A percentile compares a stretch with the other conserved stretches of the same genome.
These are phyloP conservation scores for Drosophila novamexicana DNA, from an alignment of 1,140 invertebrate species.

Conservation along the genomic window DNA sequence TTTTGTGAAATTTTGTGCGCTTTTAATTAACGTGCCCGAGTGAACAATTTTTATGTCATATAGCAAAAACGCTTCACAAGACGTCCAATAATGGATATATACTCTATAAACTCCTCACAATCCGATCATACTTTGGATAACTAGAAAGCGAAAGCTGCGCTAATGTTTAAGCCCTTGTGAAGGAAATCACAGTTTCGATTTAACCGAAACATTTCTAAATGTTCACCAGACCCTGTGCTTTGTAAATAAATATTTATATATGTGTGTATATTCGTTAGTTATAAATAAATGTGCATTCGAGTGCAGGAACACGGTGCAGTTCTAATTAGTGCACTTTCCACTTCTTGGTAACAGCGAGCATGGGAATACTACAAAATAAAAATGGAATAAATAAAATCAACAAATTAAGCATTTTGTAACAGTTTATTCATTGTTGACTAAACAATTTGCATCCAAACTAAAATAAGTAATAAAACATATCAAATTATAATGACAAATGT, in stretches of 20 bases:
- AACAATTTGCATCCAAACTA: constrained; percentile 68
- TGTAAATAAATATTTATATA: constrained; percentile 33
- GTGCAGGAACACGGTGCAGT: constrained; percentile 65
- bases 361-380: constrained; percentile 11
- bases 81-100: constrained; percentile 20
- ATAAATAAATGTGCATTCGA: constrained; percentile 59
- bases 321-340: constrained; percentile 63
- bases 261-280: constrained; percentile 28
- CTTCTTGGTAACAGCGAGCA: constrained; percentile 38
- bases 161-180: constrained; percentile 10
- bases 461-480: constrained; percentile 66
- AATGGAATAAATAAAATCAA: constrained; percentile 17
- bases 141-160: not conserved
- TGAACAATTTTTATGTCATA: constrained; percentile 30
- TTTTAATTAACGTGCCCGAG: constrained; percentile 60
- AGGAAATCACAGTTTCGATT: constrained; percentile 28
- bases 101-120: not conserved
- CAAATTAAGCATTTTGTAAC: constrained; percentile 54
- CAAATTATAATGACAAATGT: constrained; percentile 67
- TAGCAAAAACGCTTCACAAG: constrained; percentile 16
- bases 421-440: constrained; percentile 78
- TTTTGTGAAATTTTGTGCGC: constrained; percentile 60
- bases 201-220: constrained; percentile 27
- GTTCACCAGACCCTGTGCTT: constrained; percentile 37
- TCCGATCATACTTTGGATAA: not conserved